Conservation (phyloP, 2,113 vertebrate genomes). For the Psophia crepitans region DNA sequence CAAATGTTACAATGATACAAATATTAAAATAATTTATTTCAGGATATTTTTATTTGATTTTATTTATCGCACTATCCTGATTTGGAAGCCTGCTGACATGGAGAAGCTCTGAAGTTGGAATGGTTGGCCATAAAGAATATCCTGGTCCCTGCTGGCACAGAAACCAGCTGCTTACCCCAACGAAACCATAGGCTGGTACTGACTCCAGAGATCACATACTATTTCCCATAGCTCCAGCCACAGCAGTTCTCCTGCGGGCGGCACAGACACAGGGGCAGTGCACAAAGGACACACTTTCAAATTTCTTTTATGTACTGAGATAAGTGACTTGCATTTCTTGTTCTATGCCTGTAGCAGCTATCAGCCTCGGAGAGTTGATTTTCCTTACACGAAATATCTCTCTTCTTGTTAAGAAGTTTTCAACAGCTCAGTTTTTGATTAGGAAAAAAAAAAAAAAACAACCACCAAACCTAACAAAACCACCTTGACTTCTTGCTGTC, state of each 20-base stretch:
- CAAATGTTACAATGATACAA: not conserved
- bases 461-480: not conserved
- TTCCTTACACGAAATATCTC: not conserved
- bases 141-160: not conserved
- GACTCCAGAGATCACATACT: not conserved
- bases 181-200: not conserved
- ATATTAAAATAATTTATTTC: not conserved
- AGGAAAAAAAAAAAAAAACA: not conserved
- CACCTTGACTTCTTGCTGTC: not conserved
- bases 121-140: not conserved
- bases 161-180: not conserved
- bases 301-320: not conserved
- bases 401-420: not conserved
- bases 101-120: not conserved
- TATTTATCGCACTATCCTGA: not conserved
- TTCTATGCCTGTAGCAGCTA: not conserved
- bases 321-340: not conserved
- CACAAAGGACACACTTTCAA: not conserved
- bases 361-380: not conserved
- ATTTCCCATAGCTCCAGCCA: not conserved
- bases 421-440: not conserved
- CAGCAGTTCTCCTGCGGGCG: not conserved
- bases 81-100: not conserved
- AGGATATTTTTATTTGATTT: not conserved
- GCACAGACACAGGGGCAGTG: not conserved